phyloP scores from a whole-genome alignment of 2,888 invertebrate genomes.

The Augiades crinisus region DNA sequence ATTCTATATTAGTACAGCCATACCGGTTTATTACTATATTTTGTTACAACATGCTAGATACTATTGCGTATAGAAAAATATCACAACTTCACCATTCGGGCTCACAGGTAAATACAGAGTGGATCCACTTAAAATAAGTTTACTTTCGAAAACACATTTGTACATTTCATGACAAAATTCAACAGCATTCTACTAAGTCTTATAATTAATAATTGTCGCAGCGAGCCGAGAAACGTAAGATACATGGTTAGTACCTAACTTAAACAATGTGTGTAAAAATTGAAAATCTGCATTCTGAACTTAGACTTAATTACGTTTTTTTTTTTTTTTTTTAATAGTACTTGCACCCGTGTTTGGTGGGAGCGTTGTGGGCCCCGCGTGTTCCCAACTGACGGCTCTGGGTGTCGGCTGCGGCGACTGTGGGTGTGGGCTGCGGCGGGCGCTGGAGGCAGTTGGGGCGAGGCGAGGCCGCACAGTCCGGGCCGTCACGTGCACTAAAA shows the following conservation, averaged over 20 bases:
- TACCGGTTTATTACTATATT: conserved; percentile 50
- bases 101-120: conserved; percentile 73
- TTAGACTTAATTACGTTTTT: conserved; percentile 72
- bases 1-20: conserved; percentile 53
- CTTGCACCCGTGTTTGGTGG: conserved; percentile 78
- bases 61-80: conserved; percentile 68
- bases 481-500: conserved; percentile 77
- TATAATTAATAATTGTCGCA: conserved; percentile 58
- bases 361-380: conserved; percentile 72
- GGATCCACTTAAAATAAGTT: conserved; percentile 73
- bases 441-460: conserved; percentile 66
- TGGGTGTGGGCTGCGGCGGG: conserved; percentile 34
- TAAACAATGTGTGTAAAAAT: conserved; percentile 70
- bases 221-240: conserved; percentile 59
- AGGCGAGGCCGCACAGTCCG: conserved; percentile 71
- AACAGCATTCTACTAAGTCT: conserved; percentile 79
- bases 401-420: conserved; percentile 42
- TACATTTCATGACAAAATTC: conserved; percentile 80
- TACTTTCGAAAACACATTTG: conserved; percentile 80
- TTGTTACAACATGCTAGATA: conserved; percentile 40
- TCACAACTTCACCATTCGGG: conserved; percentile 77
- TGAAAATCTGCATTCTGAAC: conserved; percentile 67
- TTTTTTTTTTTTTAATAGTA: conserved; percentile 80
- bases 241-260: conserved; percentile 73
- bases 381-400: conserved; percentile 66